Percentiles rank a stretch among this genome's conserved stretches.
phyloP scores from a whole-genome alignment of 2,888 invertebrate species.

The Aleiodes alternator region DNA sequence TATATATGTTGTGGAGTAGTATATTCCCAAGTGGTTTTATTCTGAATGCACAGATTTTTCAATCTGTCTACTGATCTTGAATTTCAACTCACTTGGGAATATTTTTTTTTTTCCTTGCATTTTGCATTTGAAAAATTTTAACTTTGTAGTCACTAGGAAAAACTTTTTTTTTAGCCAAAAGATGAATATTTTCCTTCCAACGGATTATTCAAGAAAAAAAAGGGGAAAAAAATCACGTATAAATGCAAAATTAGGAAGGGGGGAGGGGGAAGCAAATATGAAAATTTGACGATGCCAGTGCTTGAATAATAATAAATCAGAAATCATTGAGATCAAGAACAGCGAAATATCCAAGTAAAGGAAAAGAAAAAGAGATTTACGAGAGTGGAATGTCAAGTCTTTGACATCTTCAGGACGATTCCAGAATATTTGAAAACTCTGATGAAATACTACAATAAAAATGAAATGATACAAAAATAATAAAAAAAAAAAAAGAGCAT shows the following conservation, averaged over 20 bases:
- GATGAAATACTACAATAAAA: too few relatives aligned
- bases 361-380: too few relatives aligned
- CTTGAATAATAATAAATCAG: too few relatives aligned
- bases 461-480: constrained; percentile 2
- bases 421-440: too few relatives aligned
- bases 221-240: too few relatives aligned
- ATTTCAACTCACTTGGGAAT: constrained; percentile 40
- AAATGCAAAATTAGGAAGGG: too few relatives aligned
- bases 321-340: too few relatives aligned
- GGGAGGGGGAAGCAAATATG: too few relatives aligned
- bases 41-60: constrained; percentile 47
- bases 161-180: not conserved
- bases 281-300: too few relatives aligned
- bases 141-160: not conserved
- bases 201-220: not conserved
- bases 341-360: too few relatives aligned
- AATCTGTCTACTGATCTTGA: constrained; percentile 50
- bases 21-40: constrained; percentile 44
- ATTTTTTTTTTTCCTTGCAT: not conserved
- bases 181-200: constrained; percentile 1
- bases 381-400: too few relatives aligned
- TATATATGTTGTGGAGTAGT: constrained; percentile 37
- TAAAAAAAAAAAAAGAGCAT: not conserved
- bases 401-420: too few relatives aligned
- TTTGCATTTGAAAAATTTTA: constrained; percentile 16